phyloP scores from a whole-genome alignment of 2,797 vertebrate genomes.

The Cynopterus sphinx region DNA sequence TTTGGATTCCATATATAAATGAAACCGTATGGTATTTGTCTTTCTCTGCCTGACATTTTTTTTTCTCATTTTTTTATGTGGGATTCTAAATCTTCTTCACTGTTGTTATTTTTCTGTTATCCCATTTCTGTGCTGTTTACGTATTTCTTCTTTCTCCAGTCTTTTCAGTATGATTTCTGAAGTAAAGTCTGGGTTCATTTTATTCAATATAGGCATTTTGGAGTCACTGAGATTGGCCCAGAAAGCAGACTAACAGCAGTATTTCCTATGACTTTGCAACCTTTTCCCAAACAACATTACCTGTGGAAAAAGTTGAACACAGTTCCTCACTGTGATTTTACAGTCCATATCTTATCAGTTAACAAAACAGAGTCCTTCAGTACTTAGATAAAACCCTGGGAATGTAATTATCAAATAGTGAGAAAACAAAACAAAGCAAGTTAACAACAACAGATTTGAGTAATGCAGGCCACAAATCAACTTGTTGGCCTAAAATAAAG shows the following conservation, averaged over 20 bases:
- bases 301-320: slow-evolving; percentile 87
- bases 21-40: too few relatives aligned
- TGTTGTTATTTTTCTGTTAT: neutral
- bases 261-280: slow-evolving; percentile 95
- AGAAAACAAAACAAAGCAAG: neutral
- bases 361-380: slow-evolving; percentile 80
- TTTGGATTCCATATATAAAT: too few relatives aligned
- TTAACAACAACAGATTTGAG: neutral
- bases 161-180: neutral
- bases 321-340: slow-evolving; percentile 89
- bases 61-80: neutral
- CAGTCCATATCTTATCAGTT: slow-evolving; percentile 75
- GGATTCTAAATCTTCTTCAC: neutral
- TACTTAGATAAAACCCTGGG: slow-evolving; percentile 69
- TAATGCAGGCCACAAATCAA: neutral
- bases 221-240: slow-evolving; percentile 85
- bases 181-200: neutral
- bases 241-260: slow-evolving; percentile 83
- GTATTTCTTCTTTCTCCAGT: neutral
- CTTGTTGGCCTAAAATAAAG: neutral
- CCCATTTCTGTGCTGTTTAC: neutral
- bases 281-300: slow-evolving; percentile 91
- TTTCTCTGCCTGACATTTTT: neutral
- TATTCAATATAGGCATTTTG: slow-evolving; percentile 83
- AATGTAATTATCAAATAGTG: neutral